Base-by-base conservation (phyloP, 2,113 vertebrate genomes). In the Rhodinocichla rosea region DNA sequence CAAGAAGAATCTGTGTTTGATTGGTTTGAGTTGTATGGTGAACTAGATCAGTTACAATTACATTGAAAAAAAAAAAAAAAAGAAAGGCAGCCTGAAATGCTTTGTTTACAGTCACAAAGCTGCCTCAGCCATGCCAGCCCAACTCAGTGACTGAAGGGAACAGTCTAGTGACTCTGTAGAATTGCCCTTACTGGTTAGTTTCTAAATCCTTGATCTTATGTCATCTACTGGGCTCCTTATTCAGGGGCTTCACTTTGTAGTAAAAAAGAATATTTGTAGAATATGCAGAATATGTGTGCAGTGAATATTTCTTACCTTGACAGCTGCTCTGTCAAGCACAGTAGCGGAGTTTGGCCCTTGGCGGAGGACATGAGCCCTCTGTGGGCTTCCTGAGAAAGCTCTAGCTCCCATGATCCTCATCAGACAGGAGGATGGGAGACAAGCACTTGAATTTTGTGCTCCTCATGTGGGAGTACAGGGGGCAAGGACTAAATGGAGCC, bases 401-500 rank as follows among this genome's bases (percentile, higher is more conserved):
- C 3, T 30, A 52, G 24, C 55, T 92, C 69, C 45, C 2, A 1
- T 0, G 0, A 2, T 32, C 40, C 33, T 87, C 37, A 32, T 64
- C 30, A 55, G 40, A 16, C 24, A 50, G 42, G 27, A 62, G 16
- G 9, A 55, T 30, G 45, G 45, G 37, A 89, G 52, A 53, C 2
- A 9, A 81, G 26, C 37, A 62, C 45, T 84, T 68, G 14, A 10
- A 20, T 65, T 89, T 70, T 16, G 10, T 83, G 16, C 11, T 92
- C 10, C 21, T 86, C 7, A 15, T 68, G 3, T 70, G 45, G 53
- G 52, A 55, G 30, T 17, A 53, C 28, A 30, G 27, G 28, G 35
- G 55, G 7, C 37, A 80, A 92, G 50, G 33, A 27, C 47, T 86
- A 23, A 73, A 52, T 57, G 32, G 44, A 82, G 6, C 62, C 35